Evolutionary conservation across 2,888 invertebrate genomes (phyloP).

Genomic region (Dasypolia templi): DNA sequence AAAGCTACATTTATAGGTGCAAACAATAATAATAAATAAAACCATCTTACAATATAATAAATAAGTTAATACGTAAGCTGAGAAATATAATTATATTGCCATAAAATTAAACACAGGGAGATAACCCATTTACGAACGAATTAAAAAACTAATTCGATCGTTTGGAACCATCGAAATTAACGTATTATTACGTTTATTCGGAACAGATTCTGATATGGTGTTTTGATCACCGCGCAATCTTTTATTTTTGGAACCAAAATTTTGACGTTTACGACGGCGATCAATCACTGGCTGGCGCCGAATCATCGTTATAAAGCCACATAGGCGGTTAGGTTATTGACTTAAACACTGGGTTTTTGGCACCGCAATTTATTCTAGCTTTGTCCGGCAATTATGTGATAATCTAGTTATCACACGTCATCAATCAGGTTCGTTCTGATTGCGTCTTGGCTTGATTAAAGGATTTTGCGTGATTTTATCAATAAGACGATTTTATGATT

Average conservation of each 20-base stretch:
- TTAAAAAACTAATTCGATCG: conserved; percentile 68
- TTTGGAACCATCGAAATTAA: conserved; percentile 67
- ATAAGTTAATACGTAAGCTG: conserved; percentile 20
- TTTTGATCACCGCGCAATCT: conserved; percentile 72
- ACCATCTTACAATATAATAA: conserved; percentile 16
- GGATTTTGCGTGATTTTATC: not conserved
- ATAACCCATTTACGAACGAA: conserved; percentile 54
- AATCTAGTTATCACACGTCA: conserved; percentile 61
- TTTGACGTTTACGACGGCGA: conserved; percentile 81
- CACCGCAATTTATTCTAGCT: conserved; percentile 59
- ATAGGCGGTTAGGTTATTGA: conserved; percentile 74
- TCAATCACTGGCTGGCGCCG: conserved; percentile 80
- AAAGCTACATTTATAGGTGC: not conserved
- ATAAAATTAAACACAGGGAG: conserved; percentile 46
- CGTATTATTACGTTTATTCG: conserved; percentile 72
- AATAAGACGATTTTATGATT: not conserved
- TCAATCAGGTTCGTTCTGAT: conserved; percentile 55
- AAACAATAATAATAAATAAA: conserved; percentile 21
- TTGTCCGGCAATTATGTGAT: conserved; percentile 52
- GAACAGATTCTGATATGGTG: conserved; percentile 73
- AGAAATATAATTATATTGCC: conserved; percentile 52
- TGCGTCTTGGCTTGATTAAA: conserved; percentile 14
- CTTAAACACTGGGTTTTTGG: conserved; percentile 71
- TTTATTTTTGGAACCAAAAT: conserved; percentile 76
- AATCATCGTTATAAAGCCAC: conserved; percentile 79